These are phyloP conservation scores for Sclerurus mexicanus DNA, from an alignment of 2,113 vertebrate genomes.

Conservation along the genomic window DNA sequence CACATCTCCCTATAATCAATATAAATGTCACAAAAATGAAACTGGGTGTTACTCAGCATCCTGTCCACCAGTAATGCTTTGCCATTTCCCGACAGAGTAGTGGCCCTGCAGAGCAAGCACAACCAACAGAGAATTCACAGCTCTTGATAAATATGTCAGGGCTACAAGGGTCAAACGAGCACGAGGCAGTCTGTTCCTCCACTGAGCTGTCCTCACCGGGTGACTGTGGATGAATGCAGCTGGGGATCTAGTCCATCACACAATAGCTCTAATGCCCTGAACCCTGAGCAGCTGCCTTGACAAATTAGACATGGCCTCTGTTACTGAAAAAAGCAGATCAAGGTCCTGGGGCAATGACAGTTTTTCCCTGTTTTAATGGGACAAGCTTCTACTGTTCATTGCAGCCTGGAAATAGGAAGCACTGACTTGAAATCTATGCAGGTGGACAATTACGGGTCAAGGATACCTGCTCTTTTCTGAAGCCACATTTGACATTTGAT, in stretches of 20 bases:
- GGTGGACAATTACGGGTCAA: not conserved
- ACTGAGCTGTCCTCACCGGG: not conserved
- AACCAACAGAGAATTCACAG: not conserved
- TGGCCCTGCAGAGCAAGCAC: not conserved
- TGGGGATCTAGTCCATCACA: not conserved
- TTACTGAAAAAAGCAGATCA: constrained; percentile 30
- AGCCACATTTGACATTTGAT: not conserved
- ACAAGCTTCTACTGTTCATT: not conserved
- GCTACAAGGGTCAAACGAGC: constrained; percentile 25
- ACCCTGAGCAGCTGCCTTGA: constrained; percentile 19
- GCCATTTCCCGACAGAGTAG: not conserved
- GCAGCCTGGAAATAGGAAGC: not conserved
- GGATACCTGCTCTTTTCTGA: constrained; percentile 8
- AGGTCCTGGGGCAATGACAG: constrained; percentile 6
- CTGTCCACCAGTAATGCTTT: not conserved
- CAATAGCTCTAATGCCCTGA: not conserved
- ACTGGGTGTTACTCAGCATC: not conserved
- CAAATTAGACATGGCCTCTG: constrained; percentile 28
- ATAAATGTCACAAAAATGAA: not conserved
- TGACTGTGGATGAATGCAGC: not conserved
- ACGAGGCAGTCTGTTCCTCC: not conserved
- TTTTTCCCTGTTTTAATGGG: not conserved
- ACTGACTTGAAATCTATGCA: not conserved
- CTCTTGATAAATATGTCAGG: constrained; percentile 19
- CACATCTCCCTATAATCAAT: not conserved